Evolutionary conservation across 2,113 vertebrate genomes (phyloP).

Genomic region (Illadopsis cleaveri): DNA sequence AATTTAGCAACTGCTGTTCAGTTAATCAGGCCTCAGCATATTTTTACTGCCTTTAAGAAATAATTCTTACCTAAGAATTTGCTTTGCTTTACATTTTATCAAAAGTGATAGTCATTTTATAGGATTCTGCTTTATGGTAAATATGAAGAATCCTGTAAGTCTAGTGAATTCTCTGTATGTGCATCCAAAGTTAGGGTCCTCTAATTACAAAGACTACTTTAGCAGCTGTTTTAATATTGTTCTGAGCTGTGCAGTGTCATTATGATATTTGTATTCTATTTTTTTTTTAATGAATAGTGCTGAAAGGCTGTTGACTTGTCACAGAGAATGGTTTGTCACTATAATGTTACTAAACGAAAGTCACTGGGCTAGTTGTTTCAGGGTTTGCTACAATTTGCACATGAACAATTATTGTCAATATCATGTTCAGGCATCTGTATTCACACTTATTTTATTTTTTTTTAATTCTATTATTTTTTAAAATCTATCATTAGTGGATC

Average conservation of each 20-base stretch:
- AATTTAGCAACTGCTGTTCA: neutral
- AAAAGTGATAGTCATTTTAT: neutral
- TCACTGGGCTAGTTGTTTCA: neutral
- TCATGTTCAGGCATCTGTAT: neutral
- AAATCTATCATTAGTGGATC: conserved; percentile 81
- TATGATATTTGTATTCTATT: neutral
- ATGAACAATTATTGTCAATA: neutral
- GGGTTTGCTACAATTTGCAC: neutral
- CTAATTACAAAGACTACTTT: neutral
- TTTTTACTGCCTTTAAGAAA: neutral
- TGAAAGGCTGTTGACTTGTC: neutral
- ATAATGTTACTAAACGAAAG: neutral
- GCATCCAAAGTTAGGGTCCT: neutral
- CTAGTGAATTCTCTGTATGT: neutral
- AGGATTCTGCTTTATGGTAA: neutral
- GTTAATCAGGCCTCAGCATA: neutral
- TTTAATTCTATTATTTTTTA: neutral
- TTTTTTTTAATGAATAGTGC: neutral
- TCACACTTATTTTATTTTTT: neutral
- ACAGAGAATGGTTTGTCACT: neutral
- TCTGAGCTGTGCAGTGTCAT: neutral
- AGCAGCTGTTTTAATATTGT: neutral
- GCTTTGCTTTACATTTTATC: neutral
- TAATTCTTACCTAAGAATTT: neutral
- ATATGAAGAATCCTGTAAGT: neutral